Conservation (phyloP, 1,140 invertebrate genomes). For the Drosophila bocqueti region DNA sequence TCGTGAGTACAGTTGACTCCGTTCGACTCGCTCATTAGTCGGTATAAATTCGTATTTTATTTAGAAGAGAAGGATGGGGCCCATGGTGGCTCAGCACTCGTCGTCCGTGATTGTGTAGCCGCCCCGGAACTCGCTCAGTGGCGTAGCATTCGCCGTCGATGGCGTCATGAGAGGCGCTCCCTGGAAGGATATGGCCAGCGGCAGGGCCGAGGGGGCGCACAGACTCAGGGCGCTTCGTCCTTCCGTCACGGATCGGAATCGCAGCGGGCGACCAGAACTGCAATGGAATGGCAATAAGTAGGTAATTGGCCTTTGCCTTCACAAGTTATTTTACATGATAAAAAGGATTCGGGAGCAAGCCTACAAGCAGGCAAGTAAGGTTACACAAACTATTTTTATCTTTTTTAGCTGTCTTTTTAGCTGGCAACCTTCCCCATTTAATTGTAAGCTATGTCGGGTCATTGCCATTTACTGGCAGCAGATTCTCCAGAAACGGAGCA, state of each 20-base stretch:
- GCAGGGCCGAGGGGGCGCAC: constrained; percentile 87
- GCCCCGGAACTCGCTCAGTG: constrained; percentile 80
- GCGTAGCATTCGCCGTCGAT: constrained; percentile 76
- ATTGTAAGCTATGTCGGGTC: background rate
- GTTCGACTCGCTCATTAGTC: constrained; percentile 20
- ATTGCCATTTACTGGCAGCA: background rate
- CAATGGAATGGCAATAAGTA: constrained; percentile 60
- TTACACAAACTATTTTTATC: background rate
- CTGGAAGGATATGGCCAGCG: constrained; percentile 88
- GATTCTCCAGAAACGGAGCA: background rate
- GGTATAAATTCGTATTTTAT: constrained; percentile 62
- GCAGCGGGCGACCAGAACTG: constrained; percentile 87
- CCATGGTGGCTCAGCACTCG: constrained; percentile 64
- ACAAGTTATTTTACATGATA: constrained; percentile 7
- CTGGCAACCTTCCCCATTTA: background rate
- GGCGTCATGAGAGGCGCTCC: constrained; percentile 87
- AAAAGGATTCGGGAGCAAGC: constrained; percentile 1
- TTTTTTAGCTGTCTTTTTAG: background rate
- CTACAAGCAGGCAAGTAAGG: background rate
- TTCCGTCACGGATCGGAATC: constrained; percentile 88
- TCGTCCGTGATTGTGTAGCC: constrained; percentile 82
- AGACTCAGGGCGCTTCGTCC: constrained; percentile 86
- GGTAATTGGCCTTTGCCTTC: constrained; percentile 15
- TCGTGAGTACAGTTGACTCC: constrained; percentile 19
- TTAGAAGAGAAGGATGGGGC: background rate